A percentile compares a stretch with the other conserved stretches of the same genome.
Conservation (phyloP, 2,113 vertebrate genomes). For the Gymnogyps californianus region DNA sequence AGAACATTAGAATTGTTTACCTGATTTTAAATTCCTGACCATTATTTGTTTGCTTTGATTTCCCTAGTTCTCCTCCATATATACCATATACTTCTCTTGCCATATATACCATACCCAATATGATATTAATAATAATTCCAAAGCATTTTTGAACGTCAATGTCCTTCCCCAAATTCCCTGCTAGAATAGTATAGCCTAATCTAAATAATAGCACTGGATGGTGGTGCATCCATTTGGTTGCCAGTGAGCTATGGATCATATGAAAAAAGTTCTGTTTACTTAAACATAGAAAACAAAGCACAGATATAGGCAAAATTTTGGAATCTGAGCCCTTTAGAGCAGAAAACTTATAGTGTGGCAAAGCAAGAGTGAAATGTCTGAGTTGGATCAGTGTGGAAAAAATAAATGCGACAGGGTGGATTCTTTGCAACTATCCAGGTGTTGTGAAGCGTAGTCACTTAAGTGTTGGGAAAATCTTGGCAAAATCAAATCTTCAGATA, state of each 20-base stretch:
- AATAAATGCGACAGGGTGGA: not conserved
- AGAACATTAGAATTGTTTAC: not conserved
- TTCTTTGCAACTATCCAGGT: not conserved
- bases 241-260: not conserved
- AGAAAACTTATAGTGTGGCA: not conserved
- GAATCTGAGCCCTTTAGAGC: not conserved
- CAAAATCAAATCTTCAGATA: not conserved
- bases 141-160: not conserved
- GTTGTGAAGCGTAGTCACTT: not conserved
- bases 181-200: not conserved
- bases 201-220: not conserved
- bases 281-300: not conserved
- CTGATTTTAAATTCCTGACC: not conserved
- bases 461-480: not conserved
- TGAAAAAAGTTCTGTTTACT: not conserved
- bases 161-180: not conserved
- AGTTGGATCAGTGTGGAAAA: not conserved
- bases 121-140: not conserved
- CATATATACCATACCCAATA: fast-evolving
- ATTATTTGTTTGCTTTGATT: not conserved
- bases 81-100: not conserved
- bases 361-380: not conserved
- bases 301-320: not conserved
- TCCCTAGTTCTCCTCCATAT: not conserved
- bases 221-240: not conserved